phyloP scores from a whole-genome alignment of 2,888 invertebrate genomes.

The Agrochola macilenta region DNA sequence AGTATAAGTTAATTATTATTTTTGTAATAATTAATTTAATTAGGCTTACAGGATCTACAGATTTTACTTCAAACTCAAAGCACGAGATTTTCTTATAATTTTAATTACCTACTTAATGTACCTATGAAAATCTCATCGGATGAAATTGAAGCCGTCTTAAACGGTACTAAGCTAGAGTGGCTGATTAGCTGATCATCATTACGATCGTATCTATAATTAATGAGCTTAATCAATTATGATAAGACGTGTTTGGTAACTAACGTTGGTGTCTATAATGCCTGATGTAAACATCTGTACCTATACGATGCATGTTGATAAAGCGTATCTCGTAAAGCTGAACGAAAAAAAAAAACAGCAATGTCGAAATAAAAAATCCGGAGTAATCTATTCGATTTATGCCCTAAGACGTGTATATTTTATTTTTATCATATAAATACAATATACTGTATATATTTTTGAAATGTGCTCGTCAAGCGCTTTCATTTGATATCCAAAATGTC shows the following conservation, averaged over 20 bases:
- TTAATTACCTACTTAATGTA: too few relatives aligned
- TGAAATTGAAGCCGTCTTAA: neutral
- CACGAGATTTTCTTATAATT: neutral
- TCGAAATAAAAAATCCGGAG: too few relatives aligned
- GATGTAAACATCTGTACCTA: neutral
- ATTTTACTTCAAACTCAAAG: neutral
- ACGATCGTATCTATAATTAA: conserved; percentile 32
- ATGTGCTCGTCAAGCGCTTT: too few relatives aligned
- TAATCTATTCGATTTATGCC: too few relatives aligned
- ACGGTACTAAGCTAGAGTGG: conserved; percentile 5
- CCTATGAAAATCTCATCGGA: neutral
- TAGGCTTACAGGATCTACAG: neutral
- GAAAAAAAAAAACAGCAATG: neutral
- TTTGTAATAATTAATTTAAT: neutral
- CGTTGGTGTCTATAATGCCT: neutral
- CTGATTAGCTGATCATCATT: conserved; percentile 38
- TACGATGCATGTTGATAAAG: neutral
- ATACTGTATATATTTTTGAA: too few relatives aligned
- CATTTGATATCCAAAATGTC: too few relatives aligned
- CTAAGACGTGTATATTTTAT: too few relatives aligned
- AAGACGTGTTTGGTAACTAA: conserved; percentile 17
- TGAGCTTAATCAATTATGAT: conserved; percentile 39
- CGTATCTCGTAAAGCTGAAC: neutral
- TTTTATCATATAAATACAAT: too few relatives aligned
- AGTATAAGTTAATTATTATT: neutral